Evolutionary conservation across 2,888 invertebrate species (phyloP).

Genomic region (Taenaris catops): DNA sequence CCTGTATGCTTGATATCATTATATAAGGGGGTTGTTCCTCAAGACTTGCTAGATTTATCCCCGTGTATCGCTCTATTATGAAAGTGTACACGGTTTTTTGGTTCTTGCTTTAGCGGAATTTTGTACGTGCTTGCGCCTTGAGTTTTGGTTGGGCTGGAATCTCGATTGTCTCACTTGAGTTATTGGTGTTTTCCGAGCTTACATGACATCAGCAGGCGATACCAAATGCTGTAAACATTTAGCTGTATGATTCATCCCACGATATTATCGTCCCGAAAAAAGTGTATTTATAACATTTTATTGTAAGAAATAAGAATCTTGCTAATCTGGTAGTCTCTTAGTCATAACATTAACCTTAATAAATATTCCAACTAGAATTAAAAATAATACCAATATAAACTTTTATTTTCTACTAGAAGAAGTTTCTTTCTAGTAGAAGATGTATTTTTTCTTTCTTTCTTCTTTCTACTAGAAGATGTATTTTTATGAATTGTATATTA

Average conservation of each 20-base stretch:
- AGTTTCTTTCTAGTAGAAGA: too few species aligned
- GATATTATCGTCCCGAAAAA: constrained; percentile 22
- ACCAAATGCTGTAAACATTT: constrained; percentile 55
- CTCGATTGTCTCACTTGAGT: constrained; percentile 31
- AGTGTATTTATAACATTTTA: constrained; percentile 24
- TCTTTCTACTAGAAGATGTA: too few species aligned
- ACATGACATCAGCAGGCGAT: constrained; percentile 71
- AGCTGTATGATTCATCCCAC: constrained; percentile 60
- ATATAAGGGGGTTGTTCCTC: too few species aligned
- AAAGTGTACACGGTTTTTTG: constrained; percentile 34
- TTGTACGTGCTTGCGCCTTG: constrained; percentile 32
- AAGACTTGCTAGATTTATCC: too few species aligned
- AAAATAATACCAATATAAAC: too few species aligned
- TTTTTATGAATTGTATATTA: too few species aligned
- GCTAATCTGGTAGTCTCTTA: constrained; percentile 4
- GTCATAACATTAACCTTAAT: too few species aligned
- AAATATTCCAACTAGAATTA: too few species aligned
- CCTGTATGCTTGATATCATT: constrained; percentile 39
- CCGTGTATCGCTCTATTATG: constrained; percentile 17
- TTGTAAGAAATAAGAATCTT: constrained; percentile 11
- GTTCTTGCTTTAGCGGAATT: constrained; percentile 45
- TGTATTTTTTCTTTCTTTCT: too few species aligned
- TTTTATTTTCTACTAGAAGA: too few species aligned
- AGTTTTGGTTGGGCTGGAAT: constrained; percentile 25
- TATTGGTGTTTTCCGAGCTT: constrained; percentile 34